Percentiles rank a stretch among this genome's conserved stretches.
Conservation (phyloP, 2,888 invertebrate genomes). For the Drosophila austrosaltans region DNA sequence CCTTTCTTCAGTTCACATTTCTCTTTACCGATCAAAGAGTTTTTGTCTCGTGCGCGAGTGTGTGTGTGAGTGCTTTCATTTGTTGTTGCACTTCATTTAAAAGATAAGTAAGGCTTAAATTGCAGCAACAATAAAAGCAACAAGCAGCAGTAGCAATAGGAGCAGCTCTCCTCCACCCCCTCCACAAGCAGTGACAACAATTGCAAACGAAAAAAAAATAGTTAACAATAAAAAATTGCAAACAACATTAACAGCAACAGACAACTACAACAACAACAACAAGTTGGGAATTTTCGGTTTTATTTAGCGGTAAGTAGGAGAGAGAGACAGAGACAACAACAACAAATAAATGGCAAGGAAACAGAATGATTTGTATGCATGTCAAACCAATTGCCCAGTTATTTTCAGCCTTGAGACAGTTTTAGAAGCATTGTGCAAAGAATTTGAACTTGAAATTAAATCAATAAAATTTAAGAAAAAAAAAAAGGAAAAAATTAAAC, state of each 20-base stretch:
- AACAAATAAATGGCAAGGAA: slow-evolving; percentile 14
- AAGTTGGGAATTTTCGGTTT: slow-evolving; percentile 43
- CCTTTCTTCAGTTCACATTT: slow-evolving; percentile 14
- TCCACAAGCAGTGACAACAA: slow-evolving; percentile 31
- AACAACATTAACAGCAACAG: slow-evolving; percentile 22
- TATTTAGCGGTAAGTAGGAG: slow-evolving; percentile 62
- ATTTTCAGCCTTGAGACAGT: slow-evolving; percentile 30
- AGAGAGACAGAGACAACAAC: slow-evolving; percentile 1
- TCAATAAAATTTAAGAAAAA: background rate
- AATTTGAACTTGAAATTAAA: slow-evolving; percentile 1
- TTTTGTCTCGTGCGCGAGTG: slow-evolving; percentile 19
- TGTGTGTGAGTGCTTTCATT: background rate
- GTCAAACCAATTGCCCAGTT: slow-evolving; percentile 1
- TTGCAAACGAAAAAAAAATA: slow-evolving; percentile 32
- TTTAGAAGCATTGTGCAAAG: slow-evolving; percentile 3
- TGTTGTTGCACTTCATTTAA: slow-evolving; percentile 44
- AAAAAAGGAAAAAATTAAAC: background rate
- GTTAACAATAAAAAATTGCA: slow-evolving; percentile 11
- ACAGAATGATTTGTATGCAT: slow-evolving; percentile 4
- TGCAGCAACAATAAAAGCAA: slow-evolving; percentile 24
- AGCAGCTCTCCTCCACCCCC: background rate
- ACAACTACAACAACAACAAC: slow-evolving; percentile 25
- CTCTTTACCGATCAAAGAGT: slow-evolving; percentile 34
- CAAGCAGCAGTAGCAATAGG: slow-evolving; percentile 38
- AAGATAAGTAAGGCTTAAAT: slow-evolving; percentile 48